phyloP scores from a whole-genome alignment of 2,113 vertebrate genomes.

The Solea solea region DNA sequence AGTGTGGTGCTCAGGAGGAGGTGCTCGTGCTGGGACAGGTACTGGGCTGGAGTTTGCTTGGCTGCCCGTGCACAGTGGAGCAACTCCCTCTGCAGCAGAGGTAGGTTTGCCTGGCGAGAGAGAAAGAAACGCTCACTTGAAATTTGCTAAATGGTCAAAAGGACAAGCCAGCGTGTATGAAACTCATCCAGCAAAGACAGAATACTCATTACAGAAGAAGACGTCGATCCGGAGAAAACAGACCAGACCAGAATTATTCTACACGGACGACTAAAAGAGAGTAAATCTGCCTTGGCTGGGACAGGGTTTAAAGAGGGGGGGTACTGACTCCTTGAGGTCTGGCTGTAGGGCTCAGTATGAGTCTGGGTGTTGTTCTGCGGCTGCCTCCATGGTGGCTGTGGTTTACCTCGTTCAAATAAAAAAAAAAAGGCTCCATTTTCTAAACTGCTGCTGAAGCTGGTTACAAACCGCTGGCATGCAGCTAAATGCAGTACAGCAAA shows the following conservation, averaged over 20 bases:
- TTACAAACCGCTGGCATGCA: conserved; percentile 15
- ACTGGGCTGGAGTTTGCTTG: conserved; percentile 98
- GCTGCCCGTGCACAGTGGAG: conserved; percentile 96
- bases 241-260: neutral
- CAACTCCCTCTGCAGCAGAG: conserved; percentile 95
- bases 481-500: neutral
- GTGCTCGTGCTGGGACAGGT: conserved; percentile 97
- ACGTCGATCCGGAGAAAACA: neutral
- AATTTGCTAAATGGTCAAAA: neutral
- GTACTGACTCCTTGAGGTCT: conserved; percentile 46
- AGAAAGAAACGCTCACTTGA: neutral
- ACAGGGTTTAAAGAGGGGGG: conserved; percentile 6
- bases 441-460: conserved; percentile 36
- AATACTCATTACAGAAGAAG: conserved; percentile 1
- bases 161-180: neutral
- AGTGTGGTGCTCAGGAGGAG: conserved; percentile 94
- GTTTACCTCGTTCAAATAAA: conserved; percentile 34
- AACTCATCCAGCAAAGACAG: neutral
- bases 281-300: conserved; percentile 29
- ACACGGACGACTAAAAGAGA: conserved; percentile 19
- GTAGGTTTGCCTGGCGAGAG: conserved; percentile 90
- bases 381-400: conserved; percentile 48
- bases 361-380: conserved; percentile 52
- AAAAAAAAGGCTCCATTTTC: conserved; percentile 38
- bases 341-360: conserved; percentile 37